These are phyloP conservation scores for Danio kyathit DNA, from an alignment of 2,797 vertebrate species.

Conservation along the genomic window DNA sequence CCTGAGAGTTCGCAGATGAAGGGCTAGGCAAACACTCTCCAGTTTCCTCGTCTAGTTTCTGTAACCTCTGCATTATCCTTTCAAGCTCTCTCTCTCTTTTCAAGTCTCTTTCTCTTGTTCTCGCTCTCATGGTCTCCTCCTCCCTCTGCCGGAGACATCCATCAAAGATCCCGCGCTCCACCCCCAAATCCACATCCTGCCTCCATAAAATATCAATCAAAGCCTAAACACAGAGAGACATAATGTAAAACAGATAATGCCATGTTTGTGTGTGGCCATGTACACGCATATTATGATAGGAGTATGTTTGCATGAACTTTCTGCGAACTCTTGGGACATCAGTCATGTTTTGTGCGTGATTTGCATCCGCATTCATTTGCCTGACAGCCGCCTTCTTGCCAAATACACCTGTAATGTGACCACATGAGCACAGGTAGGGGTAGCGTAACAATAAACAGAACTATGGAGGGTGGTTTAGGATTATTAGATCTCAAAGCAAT, in stretches of 20 bases:
- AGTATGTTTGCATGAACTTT: conserved; percentile 37
- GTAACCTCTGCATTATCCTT: conserved; percentile 33
- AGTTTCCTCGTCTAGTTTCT: conserved; percentile 49
- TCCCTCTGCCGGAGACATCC: conserved; percentile 73
- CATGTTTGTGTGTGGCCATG: conserved; percentile 8
- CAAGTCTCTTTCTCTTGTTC: conserved; percentile 54
- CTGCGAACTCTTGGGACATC: conserved; percentile 5
- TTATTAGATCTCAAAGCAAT: background rate
- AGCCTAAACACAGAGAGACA: conserved; percentile 71
- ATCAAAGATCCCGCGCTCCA: conserved; percentile 86
- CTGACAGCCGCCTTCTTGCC: conserved; percentile 15
- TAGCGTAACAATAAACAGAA: background rate
- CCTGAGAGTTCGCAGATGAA: conserved; percentile 25
- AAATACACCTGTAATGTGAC: conserved; percentile 17
- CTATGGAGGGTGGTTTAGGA: background rate
- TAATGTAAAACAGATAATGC: background rate
- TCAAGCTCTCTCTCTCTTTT: conserved; percentile 22
- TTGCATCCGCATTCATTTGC: conserved; percentile 35
- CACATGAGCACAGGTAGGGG: background rate
- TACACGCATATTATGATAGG: background rate
- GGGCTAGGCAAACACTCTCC: conserved; percentile 44
- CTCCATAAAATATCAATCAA: conserved; percentile 90
- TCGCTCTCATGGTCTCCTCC: conserved; percentile 60
- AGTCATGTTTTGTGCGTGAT: background rate
- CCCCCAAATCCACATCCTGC: conserved; percentile 89